These are phyloP conservation scores for Enteromius argenteus DNA, from an alignment of 2,797 vertebrate species.

Conservation along the genomic window DNA sequence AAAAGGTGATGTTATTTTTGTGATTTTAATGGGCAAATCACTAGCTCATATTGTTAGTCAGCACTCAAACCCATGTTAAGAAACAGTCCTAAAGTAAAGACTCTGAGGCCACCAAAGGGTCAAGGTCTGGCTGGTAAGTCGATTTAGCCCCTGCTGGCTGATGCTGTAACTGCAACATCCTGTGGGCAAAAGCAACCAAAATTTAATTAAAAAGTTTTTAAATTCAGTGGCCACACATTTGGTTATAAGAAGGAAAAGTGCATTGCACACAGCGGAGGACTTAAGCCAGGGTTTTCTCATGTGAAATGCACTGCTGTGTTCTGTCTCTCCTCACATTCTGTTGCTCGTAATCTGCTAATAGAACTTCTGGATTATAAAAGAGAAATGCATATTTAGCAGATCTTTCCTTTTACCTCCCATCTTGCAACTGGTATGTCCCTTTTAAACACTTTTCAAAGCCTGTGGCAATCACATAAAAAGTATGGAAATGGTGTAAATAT, in stretches of 20 bases:
- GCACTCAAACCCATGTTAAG: conserved; percentile 41
- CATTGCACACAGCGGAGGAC: conserved; percentile 50
- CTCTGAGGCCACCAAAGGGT: not conserved
- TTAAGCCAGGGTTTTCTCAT: conserved; percentile 76
- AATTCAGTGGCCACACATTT: not conserved
- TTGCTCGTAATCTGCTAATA: conserved; percentile 82
- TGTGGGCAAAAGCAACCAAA: not conserved
- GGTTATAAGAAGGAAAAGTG: not conserved
- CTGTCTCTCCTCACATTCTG: conserved; percentile 75
- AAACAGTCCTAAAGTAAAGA: conserved; percentile 65
- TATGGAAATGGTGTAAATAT: conserved; percentile 53
- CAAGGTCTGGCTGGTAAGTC: not conserved
- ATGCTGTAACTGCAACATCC: conserved; percentile 5
- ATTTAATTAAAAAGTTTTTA: not conserved
- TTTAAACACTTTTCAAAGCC: conserved; percentile 37
- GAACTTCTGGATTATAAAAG: conserved; percentile 80
- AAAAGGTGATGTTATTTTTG: conserved; percentile 62
- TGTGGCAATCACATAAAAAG: conserved; percentile 62
- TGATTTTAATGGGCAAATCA: conserved; percentile 78
- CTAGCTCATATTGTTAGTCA: conserved; percentile 63
- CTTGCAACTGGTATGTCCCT: conserved; percentile 65
- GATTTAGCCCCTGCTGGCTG: conserved; percentile 9
- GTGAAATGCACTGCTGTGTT: conserved; percentile 74
- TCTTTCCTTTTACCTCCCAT: conserved; percentile 77
- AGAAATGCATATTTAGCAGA: conserved; percentile 73